Base-by-base conservation (phyloP, 2,888 invertebrate genomes). In the Coleophora flavipennella region DNA sequence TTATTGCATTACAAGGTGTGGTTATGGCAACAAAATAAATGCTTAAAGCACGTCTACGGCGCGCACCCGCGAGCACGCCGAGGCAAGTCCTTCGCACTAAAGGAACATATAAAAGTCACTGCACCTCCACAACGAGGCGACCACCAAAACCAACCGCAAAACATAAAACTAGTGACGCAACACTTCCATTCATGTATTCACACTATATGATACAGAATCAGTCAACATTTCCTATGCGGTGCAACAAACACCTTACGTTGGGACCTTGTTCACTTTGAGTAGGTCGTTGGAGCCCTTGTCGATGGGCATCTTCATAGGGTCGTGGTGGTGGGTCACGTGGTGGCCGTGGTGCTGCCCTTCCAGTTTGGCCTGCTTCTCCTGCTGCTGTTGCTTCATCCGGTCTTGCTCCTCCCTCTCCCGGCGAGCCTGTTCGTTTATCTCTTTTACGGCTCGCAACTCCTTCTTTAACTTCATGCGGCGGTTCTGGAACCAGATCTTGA, bases 401-500 rank as follows among this genome's bases (percentile, higher is more conserved):
- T 95, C 95, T 71, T 95, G 95, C 68, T 95, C 95, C 72, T 96
- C 95, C 40, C 95, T 87, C 66, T 95, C 95, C 53, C 95, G 88
- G 62, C 95, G 89, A 49, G 95, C 96, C 71, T 96, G 96, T 69
- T 96, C 96, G 86, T 96, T 96, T 63, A 96, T 96, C 85, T 96
- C 96, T 70, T 96, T 96, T 38, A 96, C 95, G 36, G 95, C 95
- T 60, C 97, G 89, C 58, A 97, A 86, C 74, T 97, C 97, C 67
- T 97, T 97, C 89, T 97, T 97, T 85, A 96, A 88, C 76, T 97
- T 97, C 97, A 97, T 97, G 65, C 97, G 91, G 55, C 96, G 89
- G 77, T 97, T 97, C 80, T 97, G 97, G 86, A 97, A 96, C 95
- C 95, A 95, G 76, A 96, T 96, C 86, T 96, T 96, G 70, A 96